These are phyloP conservation scores for Zaprionus ornatus DNA, from an alignment of 1,140 invertebrate species.

Conservation along the genomic window DNA sequence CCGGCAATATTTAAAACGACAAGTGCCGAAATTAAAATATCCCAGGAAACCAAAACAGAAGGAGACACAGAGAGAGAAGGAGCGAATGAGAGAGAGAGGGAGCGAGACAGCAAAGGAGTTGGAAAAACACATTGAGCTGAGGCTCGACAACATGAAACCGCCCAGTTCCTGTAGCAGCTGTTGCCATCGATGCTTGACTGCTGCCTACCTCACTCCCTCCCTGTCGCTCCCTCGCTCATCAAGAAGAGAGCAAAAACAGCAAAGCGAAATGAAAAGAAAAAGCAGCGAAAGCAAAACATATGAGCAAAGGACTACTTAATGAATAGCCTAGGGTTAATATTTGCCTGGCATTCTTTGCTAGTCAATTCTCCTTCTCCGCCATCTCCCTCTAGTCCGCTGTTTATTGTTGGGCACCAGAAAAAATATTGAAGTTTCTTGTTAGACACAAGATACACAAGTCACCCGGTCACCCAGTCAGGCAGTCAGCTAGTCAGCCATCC, in stretches of 20 bases:
- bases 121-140: neutral
- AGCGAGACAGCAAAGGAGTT: neutral
- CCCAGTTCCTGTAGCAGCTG: conserved; percentile 30
- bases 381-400: conserved; percentile 39
- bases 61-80: neutral
- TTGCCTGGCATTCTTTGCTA: conserved; percentile 65
- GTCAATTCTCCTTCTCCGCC: conserved; percentile 33
- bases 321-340: conserved; percentile 78
- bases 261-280: conserved; percentile 47
- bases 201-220: neutral
- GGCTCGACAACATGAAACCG: neutral
- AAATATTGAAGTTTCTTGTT: conserved; percentile 80
- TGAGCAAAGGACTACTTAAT: conserved; percentile 81
- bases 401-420: conserved; percentile 65
- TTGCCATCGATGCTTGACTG: conserved; percentile 58
- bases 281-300: conserved; percentile 69
- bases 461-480: conserved; percentile 21
- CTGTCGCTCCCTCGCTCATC: neutral
- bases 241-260: conserved; percentile 25
- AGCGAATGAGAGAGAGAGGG: neutral
- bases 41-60: neutral
- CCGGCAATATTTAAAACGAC: conserved; percentile 55
- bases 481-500: conserved; percentile 7
- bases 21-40: conserved; percentile 61
- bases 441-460: conserved; percentile 46